Base-by-base conservation (phyloP, 2,797 vertebrate species). In the Microhierax caerulescens region DNA sequence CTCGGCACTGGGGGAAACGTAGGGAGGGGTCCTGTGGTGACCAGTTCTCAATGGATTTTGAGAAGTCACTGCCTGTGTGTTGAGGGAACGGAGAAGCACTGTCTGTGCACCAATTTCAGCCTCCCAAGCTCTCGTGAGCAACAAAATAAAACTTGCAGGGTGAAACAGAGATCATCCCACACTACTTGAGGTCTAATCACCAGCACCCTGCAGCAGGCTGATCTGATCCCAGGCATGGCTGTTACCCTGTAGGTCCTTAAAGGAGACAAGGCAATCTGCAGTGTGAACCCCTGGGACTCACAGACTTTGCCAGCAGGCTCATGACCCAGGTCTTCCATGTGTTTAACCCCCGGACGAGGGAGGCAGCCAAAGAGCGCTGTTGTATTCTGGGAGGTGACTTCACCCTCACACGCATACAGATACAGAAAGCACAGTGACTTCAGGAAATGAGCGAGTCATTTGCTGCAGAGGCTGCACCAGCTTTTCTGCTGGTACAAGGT, bases 1-100 rank as follows among this genome's bases (percentile, higher is more conserved):
- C 68, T 20, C 25, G 14, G 88, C 20, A 0, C 24, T 0, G 0
- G 22, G 24, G 64, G 12, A 9, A 30, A 7, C 0, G 0, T 1
- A 28, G 47, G 63, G 13, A 0, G 1, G 65, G 59, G 16, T 47
- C 82, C 22, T 5, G 13, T 64, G 1, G 11, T 1, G 11, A 32
- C 7, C 39, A 4, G 41, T 5, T 8, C 60, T 27, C 64, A 3
- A 56, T 1, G 0, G 5, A 15, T 4, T 1, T 6, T 4, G 34
- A 22, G 32, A 54, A 24, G 39, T 2, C 13, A 22, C 61, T 43
- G 48, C 36, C 16, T 53, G 37, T 1, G 54, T 6, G 22, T 5
- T 3, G 28, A n/a, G 6, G 48, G 13, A 7, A 18, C 3, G 39
- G 5, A 61, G 21, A 23, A 39, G 3, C 48, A 6, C 37, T 10